Conservation (phyloP, 1,140 invertebrate species). For the Cydia pomonella region DNA sequence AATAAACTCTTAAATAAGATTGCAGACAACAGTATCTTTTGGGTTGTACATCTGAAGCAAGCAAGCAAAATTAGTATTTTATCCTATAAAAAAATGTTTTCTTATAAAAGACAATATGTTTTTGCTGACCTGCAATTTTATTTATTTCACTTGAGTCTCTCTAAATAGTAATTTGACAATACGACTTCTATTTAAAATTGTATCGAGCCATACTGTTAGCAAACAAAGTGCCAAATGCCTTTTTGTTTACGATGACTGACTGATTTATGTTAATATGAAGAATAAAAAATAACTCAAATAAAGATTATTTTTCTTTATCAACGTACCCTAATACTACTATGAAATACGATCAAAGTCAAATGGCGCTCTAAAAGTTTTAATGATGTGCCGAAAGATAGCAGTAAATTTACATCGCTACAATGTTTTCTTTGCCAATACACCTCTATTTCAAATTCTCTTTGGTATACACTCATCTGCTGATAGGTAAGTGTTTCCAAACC, state of each 20-base stretch:
- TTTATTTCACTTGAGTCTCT: background rate
- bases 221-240: constrained; percentile 80
- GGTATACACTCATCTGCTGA: background rate
- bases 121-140: background rate
- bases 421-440: too few relatives aligned
- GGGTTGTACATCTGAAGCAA: background rate
- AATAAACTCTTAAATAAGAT: background rate
- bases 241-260: constrained; percentile 79
- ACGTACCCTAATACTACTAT: background rate
- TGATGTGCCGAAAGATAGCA: too few relatives aligned
- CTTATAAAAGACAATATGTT: background rate
- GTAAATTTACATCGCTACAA: too few relatives aligned
- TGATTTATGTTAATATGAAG: constrained; percentile 72
- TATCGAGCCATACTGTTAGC: constrained; percentile 73
- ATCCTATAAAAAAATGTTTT: background rate
- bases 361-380: too few relatives aligned
- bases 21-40: background rate
- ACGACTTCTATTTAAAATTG: constrained; percentile 17
- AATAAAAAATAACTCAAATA: constrained; percentile 59
- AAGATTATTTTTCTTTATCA: constrained; percentile 43
- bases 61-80: background rate
- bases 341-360: too few relatives aligned
- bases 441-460: too few relatives aligned
- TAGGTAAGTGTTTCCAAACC: constrained; percentile 39
- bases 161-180: background rate